Evolutionary conservation across 2,113 vertebrate species (phyloP), one percentile per base, ranked within the genome.

Genomic region (Pyxicephalus adspersus): DNA sequence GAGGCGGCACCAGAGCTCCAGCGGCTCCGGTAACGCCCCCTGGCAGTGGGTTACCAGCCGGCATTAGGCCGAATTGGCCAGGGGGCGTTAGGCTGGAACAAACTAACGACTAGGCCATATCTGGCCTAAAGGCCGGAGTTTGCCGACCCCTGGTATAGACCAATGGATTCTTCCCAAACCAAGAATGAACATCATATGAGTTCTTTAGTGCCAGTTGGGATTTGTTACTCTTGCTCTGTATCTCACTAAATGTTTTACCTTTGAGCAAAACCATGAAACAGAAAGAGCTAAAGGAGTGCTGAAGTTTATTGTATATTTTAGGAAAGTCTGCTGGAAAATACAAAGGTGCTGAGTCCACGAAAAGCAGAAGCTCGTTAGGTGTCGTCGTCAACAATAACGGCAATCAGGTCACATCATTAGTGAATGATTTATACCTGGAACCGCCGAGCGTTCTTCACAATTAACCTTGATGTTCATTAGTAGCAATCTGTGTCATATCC

Each of bases 381-480:
- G 2, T 22, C 23, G 19, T 54, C 3, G n/a, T 52, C 66, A 72
- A 61, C 66, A 80, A 63, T 72, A 52, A 54, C 66, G 31, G 78
- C 65, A 80, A 72, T 72, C 57, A 80, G 67, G 67, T 52, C 57
- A 64, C 78, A 64, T 80, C 67, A 64, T 80, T 72, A 80, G 78
- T 63, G 57, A 54, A 52, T 80, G 78, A 80, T 80, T 80, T 72
- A 80, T 80, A 80, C 66, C 50, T 52, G 25, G 28, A 70, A 22
- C 55, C 57, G 13, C 54, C 11, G 52, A 26, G 34, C 58, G 34
- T 80, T 54, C 57, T 54, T 64, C 67, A 80, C 57, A 80, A 80
- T 80, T 80, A 72, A 80, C 78, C 78, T 72, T 80, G 67, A 54
- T 26, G 54, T 63, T 80, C 66, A 72, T 80, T 80, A 63, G 66